A percentile compares a stretch with the other conserved stretches of the same genome.
Conservation (phyloP, 2,888 invertebrate genomes). For the Ophion obscuratus region DNA sequence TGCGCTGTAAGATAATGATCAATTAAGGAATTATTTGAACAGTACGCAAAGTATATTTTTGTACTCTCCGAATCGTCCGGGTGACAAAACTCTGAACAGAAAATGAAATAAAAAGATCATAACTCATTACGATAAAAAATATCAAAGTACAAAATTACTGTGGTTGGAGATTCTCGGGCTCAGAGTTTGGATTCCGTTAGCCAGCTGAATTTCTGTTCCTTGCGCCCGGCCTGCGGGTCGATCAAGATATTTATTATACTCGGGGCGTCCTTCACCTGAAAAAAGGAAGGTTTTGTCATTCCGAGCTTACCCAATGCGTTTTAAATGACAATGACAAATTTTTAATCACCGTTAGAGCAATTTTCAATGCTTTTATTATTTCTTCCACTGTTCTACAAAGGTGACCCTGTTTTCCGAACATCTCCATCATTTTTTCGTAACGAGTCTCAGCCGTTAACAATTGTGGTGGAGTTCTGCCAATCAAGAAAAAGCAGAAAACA, state of each 20-base stretch:
- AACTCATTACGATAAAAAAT: not conserved
- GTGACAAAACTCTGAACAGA: not conserved
- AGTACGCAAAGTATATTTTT: not conserved
- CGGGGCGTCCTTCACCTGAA: slow-evolving; percentile 89
- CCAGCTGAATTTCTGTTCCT: slow-evolving; percentile 96
- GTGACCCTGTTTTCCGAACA: slow-evolving; percentile 93
- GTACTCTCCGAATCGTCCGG: not conserved
- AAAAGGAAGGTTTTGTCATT: slow-evolving; percentile 37
- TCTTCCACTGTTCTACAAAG: slow-evolving; percentile 92
- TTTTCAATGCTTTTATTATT: slow-evolving; percentile 89
- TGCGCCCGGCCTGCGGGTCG: slow-evolving; percentile 94
- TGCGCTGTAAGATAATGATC: not conserved
- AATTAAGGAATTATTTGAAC: not conserved
- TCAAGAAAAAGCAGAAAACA: not conserved
- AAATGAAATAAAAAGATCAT: not conserved
- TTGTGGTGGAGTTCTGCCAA: slow-evolving; percentile 92
- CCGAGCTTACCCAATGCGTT: not conserved
- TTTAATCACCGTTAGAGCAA: slow-evolving; percentile 86
- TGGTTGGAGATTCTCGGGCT: slow-evolving; percentile 71
- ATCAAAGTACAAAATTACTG: slow-evolving; percentile 23
- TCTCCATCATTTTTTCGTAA: slow-evolving; percentile 95
- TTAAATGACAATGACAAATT: not conserved
- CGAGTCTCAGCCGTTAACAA: slow-evolving; percentile 91
- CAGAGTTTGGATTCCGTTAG: slow-evolving; percentile 96
- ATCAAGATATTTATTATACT: slow-evolving; percentile 96